Evolutionary conservation across 2,888 invertebrate genomes (phyloP), one percentile per base, ranked within the genome.

Genomic region (Tryphoninae sp.): DNA sequence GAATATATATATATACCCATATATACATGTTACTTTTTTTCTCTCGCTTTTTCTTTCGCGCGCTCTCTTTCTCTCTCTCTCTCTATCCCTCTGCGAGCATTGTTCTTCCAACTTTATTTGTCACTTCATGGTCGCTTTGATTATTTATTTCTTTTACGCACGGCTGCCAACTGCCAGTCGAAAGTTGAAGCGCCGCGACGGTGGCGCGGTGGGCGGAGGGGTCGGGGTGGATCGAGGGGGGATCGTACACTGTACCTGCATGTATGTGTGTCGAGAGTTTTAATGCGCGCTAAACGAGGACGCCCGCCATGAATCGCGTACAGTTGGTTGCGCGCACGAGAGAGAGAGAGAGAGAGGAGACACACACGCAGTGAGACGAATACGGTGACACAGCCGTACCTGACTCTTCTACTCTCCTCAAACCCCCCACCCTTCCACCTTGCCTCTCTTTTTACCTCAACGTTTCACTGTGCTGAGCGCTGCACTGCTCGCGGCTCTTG

Each of bases 121-220:
- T 91, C 91, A 91, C 91, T 91, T 91, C 90, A 90, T 91, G 91
- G 90, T 91, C 90, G 90, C 90, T 90, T 90, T 90, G 90, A 91
- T 91, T 91, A 91, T 91, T 91, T 91, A 91, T 91, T 91, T 91
- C 91, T 91, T 91, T 91, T 91, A 89, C 88, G 87, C 89, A 90
- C 87, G 88, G 88, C 87, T 90, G 88, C 91, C 91, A 91, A 91
- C 91, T 87, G 89, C 86, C 85, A 85, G 85, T 86, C 85, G 86
- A 87, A 86, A 89, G 86, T 88, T 83, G 84, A 71, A 71, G 77
- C 77, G 77, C 69, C 77, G 71, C 71, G 62, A 69, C 77, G 69
- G 40, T 42, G 23, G 53, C 26, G 55, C 23, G 72, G 53, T 40
- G 26, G 64, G 42, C 64, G 9, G 22, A 6, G n/a, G 65, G 22